These are phyloP conservation scores for Thymelicus lineola DNA, from an alignment of 2,888 invertebrate genomes.

Conservation along the genomic window DNA sequence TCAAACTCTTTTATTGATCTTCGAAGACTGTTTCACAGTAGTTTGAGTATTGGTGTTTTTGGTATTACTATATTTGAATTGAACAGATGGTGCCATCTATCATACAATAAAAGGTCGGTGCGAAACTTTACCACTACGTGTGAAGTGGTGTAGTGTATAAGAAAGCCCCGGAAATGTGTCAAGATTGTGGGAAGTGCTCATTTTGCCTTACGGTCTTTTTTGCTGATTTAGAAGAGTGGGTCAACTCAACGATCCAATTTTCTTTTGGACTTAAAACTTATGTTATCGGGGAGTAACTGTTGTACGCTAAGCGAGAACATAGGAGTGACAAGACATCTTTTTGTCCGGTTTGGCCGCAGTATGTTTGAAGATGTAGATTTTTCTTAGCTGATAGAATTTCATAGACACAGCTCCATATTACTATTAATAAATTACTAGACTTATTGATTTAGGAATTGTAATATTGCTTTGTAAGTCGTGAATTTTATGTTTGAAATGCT, in stretches of 20 bases:
- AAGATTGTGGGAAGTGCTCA: conserved; percentile 19
- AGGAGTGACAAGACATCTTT: too few relatives aligned
- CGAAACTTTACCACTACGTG: not conserved
- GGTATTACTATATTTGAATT: too few relatives aligned
- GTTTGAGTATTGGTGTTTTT: too few relatives aligned
- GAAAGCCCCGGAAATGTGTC: conserved; percentile 20
- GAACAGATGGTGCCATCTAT: conserved; percentile 2
- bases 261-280: conserved; percentile 4
- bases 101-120: not conserved
- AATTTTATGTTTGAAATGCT: too few relatives aligned
- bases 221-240: conserved; percentile 19
- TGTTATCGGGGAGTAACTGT: not conserved
- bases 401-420: too few relatives aligned
- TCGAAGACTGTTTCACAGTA: not conserved
- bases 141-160: conserved; percentile 3
- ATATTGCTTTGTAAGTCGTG: too few relatives aligned
- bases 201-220: conserved; percentile 18
- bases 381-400: too few relatives aligned
- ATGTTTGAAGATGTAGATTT: too few relatives aligned
- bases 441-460: too few relatives aligned
- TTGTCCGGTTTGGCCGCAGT: too few relatives aligned
- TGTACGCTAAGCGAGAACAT: not conserved
- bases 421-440: too few relatives aligned
- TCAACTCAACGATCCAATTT: conserved; percentile 12
- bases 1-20: not conserved